phyloP scores from a whole-genome alignment of 2,888 invertebrate genomes.

The Marasmarcha lunaedactyla region DNA sequence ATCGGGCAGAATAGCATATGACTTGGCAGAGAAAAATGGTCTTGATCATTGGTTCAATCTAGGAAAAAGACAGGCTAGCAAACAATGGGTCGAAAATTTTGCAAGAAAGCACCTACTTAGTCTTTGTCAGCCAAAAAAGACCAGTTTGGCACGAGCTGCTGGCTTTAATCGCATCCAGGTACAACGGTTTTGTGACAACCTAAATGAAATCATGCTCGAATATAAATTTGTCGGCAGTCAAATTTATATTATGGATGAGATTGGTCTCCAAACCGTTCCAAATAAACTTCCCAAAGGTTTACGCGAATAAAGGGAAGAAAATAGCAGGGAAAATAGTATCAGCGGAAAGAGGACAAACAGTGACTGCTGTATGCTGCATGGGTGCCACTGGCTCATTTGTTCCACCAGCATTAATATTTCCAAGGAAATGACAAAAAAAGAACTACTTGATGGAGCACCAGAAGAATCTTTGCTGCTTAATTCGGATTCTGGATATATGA shows the following conservation, averaged over 20 bases:
- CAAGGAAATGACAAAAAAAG: slow-evolving; percentile 16
- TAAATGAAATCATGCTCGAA: slow-evolving; percentile 1
- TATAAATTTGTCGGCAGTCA: slow-evolving; percentile 12
- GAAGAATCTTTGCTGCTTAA: slow-evolving; percentile 17
- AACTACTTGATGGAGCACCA: slow-evolving; percentile 19
- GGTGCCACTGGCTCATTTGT: slow-evolving; percentile 20
- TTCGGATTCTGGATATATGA: slow-evolving; percentile 21
- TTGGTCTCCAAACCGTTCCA: slow-evolving; percentile 17
- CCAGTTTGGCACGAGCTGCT: too few species aligned
- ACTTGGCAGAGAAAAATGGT: too few species aligned
- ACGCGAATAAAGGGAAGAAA: slow-evolving; percentile 18
- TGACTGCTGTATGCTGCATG: slow-evolving; percentile 18
- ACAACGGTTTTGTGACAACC: not conserved
- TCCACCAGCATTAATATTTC: slow-evolving; percentile 22
- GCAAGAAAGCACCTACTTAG: too few species aligned
- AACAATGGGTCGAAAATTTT: too few species aligned
- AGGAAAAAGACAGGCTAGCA: too few species aligned
- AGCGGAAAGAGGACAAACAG: slow-evolving; percentile 15
- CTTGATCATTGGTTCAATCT: too few species aligned
- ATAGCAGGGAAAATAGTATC: slow-evolving; percentile 15
- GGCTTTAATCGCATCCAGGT: slow-evolving; percentile 3
- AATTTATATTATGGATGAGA: slow-evolving; percentile 22
- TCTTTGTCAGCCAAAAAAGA: too few species aligned
- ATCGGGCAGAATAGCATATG: too few species aligned
- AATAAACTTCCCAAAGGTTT: slow-evolving; percentile 19